Evolutionary conservation across 2,113 vertebrate genomes (phyloP).

Genomic region (Penelope pileata): DNA sequence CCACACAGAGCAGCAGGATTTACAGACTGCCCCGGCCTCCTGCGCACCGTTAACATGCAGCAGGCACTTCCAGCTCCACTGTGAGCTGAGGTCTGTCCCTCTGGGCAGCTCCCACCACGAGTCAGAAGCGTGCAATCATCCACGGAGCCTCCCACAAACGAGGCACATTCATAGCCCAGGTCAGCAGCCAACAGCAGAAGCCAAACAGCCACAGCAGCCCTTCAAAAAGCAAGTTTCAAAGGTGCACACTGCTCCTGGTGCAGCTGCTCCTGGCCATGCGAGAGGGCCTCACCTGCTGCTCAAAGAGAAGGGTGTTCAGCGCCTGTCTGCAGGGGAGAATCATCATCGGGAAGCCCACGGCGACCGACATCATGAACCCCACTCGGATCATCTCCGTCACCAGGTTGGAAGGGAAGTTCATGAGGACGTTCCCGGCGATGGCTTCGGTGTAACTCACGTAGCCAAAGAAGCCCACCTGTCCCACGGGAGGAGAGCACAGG

Average conservation of each 20-base stretch:
- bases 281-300: slow-evolving; percentile 88
- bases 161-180: not conserved
- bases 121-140: rapidly evolving
- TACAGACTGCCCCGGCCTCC: not conserved
- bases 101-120: not conserved
- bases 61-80: not conserved
- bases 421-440: slow-evolving; percentile 94
- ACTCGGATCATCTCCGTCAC: slow-evolving; percentile 95
- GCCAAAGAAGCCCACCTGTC: slow-evolving; percentile 96
- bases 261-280: not conserved
- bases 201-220: not conserved
- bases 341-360: slow-evolving; percentile 98
- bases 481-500: not conserved
- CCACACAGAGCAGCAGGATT: not conserved
- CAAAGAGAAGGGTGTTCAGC: slow-evolving; percentile 95
- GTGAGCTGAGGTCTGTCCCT: not conserved
- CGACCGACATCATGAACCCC: slow-evolving; percentile 98
- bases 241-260: not conserved
- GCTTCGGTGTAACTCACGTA: slow-evolving; percentile 95
- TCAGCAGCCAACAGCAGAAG: not conserved
- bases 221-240: not conserved
- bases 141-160: not conserved
- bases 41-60: not conserved
- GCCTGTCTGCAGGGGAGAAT: slow-evolving; percentile 97
- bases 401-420: slow-evolving; percentile 97